phyloP scores from a whole-genome alignment of 2,888 invertebrate species.

The Phengaris arion region DNA sequence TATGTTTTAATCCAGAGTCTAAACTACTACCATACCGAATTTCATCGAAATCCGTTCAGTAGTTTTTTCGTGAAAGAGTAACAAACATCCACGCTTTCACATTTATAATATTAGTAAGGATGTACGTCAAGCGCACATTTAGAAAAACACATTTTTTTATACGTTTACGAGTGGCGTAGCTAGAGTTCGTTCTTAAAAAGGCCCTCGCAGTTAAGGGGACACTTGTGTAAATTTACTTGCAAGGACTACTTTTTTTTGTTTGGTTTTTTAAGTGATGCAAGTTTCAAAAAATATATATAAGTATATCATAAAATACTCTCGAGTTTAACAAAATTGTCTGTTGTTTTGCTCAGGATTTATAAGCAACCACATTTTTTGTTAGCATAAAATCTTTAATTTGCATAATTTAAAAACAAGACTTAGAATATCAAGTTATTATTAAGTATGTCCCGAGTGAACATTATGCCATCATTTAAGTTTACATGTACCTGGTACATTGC shows the following conservation, averaged over 20 bases:
- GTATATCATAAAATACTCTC: not conserved
- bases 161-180: no score
- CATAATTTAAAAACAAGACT: slow-evolving; percentile 8
- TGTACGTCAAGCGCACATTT: no score
- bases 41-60: no score
- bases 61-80: no score
- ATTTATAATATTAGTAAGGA: no score
- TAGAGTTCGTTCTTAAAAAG: no score
- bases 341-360: not conserved
- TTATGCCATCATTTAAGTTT: not conserved
- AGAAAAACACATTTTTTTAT: no score
- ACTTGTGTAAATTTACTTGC: not conserved
- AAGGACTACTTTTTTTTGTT: not conserved
- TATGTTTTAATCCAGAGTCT: no score
- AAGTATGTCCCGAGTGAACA: not conserved
- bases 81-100: no score
- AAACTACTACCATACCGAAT: no score
- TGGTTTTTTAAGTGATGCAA: not conserved
- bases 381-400: slow-evolving; percentile 25
- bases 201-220: not conserved
- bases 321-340: not conserved
- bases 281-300: not conserved
- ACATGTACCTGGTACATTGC: not conserved
- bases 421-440: not conserved
- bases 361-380: slow-evolving; percentile 18